Conservation (phyloP, 2,113 vertebrate genomes). For the Ovibos moschatus region DNA sequence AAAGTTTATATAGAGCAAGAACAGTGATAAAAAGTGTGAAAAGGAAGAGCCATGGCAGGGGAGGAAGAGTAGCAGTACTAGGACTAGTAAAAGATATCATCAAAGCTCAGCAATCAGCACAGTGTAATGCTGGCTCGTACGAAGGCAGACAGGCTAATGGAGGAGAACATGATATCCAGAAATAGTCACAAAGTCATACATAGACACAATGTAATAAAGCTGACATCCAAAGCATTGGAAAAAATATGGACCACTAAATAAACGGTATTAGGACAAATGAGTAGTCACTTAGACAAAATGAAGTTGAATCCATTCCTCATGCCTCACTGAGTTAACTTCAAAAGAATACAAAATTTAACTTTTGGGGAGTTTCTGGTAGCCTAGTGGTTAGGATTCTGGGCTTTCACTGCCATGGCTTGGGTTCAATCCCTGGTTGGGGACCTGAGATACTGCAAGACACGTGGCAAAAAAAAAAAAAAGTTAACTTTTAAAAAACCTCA, state of each 20-base stretch:
- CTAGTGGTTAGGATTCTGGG: neutral
- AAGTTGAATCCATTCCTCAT: neutral
- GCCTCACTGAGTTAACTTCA: neutral
- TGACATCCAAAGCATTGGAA: neutral
- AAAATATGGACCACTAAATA: conserved; percentile 19
- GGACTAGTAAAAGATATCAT: neutral
- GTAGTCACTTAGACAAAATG: neutral
- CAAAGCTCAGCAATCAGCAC: neutral
- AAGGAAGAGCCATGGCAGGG: neutral
- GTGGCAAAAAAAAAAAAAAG: neutral
- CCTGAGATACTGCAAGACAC: neutral
- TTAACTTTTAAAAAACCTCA: neutral
- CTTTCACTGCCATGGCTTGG: neutral
- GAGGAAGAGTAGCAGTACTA: neutral
- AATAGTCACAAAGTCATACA: neutral
- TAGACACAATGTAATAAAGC: neutral
- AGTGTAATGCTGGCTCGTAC: neutral
- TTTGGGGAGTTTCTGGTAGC: neutral
- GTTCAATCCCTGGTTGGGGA: neutral
- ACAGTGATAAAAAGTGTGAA: neutral
- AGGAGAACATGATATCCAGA: neutral
- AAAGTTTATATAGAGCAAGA: neutral
- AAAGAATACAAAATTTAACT: neutral
- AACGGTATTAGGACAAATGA: neutral
- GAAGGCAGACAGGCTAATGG: neutral